Base-by-base conservation (phyloP, 1,140 invertebrate species). In the Pararge aegeria region DNA sequence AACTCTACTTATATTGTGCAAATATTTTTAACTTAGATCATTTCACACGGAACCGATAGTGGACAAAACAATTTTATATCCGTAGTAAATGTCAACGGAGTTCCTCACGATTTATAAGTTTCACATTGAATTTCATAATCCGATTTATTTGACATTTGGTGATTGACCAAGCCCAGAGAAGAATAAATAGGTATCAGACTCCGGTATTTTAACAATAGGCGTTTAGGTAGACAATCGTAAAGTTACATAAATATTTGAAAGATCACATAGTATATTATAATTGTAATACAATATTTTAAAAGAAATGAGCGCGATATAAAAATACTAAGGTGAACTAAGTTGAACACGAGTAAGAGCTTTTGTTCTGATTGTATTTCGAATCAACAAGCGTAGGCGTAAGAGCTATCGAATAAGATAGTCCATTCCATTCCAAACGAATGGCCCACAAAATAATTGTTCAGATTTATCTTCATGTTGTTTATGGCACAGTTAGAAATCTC, bases 401-500 rank as follows among this genome's bases (percentile, higher is more conserved):
- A 64, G 56, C 61, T 61, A 71, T 76, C 67, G 62, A 68, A 80
- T 78, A 68, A 82, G 80, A 77, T 76, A 66, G 68, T 61, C 65
- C 68, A 66, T 75, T 71, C 55, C 68, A 66, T 75, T 71, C 55
- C 57, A 56, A 76, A 66, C 67, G 68, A 73, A 78, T 70, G 59
- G 65, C 51, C 66, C 63, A 70, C 64, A 65, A 75, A 75, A 81
- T 80, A 78, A 85, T 77, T 76, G 75, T 78, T 72, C 61, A 73
- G 75, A 78, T 78, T 80, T 78, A 78, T 77, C 74, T 79, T 49
- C 60, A 44, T 51, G 65, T 70, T 74, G 65, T 75, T 80, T 78
- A 80, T 61, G 56, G 55, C 50, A 64, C 69, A 60, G 57, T 66
- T 68, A 72, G 49, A 59, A 68, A 72, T 70, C 65, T 70, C 61